Evolutionary conservation across 2,797 vertebrate species (phyloP).

Genomic region (Megaceryle alcyon): DNA sequence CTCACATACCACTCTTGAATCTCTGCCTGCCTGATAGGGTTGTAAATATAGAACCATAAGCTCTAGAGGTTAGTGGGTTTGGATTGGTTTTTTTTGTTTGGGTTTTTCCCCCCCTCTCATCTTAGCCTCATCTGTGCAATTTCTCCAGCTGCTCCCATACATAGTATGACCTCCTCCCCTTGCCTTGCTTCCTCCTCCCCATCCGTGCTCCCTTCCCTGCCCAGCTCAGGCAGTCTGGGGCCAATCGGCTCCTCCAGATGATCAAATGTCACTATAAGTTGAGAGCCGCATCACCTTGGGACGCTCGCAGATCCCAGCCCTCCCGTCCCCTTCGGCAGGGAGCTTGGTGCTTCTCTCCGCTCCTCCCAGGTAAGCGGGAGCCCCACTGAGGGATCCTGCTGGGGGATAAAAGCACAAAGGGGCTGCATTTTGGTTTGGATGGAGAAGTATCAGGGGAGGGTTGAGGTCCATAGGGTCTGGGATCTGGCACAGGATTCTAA

Average conservation of each 20-base stretch:
- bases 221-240: constrained; percentile 36
- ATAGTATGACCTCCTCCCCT: constrained; percentile 69
- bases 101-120: constrained; percentile 68
- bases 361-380: constrained; percentile 81
- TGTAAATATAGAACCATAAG: constrained; percentile 89
- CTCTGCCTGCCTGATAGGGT: constrained; percentile 78
- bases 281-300: constrained; percentile 77
- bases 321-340: constrained; percentile 79
- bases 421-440: neutral
- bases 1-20: constrained; percentile 49
- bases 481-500: neutral
- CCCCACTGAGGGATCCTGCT: neutral
- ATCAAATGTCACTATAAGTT: constrained; percentile 91
- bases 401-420: neutral
- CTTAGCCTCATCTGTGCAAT: constrained; percentile 80
- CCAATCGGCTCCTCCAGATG: constrained; percentile 86
- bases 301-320: constrained; percentile 74
- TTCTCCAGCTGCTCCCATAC: constrained; percentile 85
- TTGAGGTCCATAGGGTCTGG: neutral
- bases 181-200: neutral
- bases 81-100: too few relatives aligned
- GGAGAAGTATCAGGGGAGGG: neutral
- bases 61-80: constrained; percentile 35
- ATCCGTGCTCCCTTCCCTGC: neutral
- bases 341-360: constrained; percentile 80